These are phyloP conservation scores for Cremastinae sp. DNA, from an alignment of 2,888 invertebrate species.

Conservation along the genomic window DNA sequence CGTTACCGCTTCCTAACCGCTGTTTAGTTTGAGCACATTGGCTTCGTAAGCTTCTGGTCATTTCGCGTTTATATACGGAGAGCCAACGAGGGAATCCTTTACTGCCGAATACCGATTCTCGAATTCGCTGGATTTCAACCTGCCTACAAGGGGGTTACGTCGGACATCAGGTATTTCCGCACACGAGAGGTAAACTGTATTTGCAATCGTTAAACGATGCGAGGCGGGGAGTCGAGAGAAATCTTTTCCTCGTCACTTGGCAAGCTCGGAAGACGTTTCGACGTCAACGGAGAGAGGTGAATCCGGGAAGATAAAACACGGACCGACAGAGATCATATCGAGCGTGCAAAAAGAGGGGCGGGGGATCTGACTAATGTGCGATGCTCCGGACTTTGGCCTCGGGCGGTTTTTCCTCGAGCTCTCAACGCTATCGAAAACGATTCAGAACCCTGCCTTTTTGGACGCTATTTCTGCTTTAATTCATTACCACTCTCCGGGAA, in stretches of 20 bases:
- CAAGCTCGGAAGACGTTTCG: no score
- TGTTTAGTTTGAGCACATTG: slow-evolving; percentile 47
- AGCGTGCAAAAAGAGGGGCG: no score
- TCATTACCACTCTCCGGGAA: slow-evolving; percentile 23
- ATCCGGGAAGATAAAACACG: no score
- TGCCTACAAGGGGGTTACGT: no score
- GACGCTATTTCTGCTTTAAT: not conserved
- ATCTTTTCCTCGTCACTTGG: no score
- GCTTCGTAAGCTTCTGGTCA: slow-evolving; percentile 38
- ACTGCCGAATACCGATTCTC: not conserved
- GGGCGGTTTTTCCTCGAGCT: slow-evolving; percentile 23
- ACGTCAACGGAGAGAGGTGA: no score
- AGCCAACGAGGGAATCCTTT: slow-evolving; percentile 11
- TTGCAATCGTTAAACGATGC: no score
- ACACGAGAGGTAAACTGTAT: no score
- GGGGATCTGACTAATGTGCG: no score
- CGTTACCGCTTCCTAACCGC: slow-evolving; percentile 24
- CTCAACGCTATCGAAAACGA: slow-evolving; percentile 7
- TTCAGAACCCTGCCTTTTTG: not conserved
- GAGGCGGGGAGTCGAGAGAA: no score
- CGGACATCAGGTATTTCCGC: not conserved
- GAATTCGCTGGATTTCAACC: no score
- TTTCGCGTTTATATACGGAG: slow-evolving; percentile 45
- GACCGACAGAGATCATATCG: no score
- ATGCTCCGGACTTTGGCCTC: slow-evolving; percentile 1